Conservation (phyloP, 2,888 invertebrate species). For the Saturnia pavonia region DNA sequence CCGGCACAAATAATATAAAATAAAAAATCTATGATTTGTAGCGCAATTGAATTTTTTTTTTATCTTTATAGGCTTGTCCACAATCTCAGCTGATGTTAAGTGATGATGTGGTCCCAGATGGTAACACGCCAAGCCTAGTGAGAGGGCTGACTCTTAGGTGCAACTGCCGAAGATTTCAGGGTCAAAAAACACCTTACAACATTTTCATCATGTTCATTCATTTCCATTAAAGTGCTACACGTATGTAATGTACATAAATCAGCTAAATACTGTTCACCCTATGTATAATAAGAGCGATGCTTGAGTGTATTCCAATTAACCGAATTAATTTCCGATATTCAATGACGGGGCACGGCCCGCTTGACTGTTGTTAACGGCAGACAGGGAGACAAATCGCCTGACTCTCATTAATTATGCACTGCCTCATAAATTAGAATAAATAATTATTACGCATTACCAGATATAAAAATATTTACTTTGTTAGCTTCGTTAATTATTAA, state of each 20-base stretch:
- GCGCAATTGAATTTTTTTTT: too few relatives aligned
- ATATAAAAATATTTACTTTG: not conserved
- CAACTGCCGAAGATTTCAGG: too few relatives aligned
- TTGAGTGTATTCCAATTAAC: conserved; percentile 45
- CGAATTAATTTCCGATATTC: conserved; percentile 52
- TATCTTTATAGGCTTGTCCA: too few relatives aligned
- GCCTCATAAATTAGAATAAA: not conserved
- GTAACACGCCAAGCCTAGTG: too few relatives aligned
- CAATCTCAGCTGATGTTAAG: too few relatives aligned
- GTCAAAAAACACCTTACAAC: not conserved
- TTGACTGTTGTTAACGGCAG: conserved; percentile 6
- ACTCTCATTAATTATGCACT: not conserved
- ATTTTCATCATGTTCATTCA: not conserved
- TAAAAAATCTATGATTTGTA: too few relatives aligned
- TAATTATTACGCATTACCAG: not conserved
- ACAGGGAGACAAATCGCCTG: conserved; percentile 12
- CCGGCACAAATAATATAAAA: too few relatives aligned
- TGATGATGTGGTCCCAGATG: too few relatives aligned
- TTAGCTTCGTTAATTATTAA: not conserved
- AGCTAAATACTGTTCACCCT: not conserved
- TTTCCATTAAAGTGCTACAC: not conserved
- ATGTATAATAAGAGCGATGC: not conserved
- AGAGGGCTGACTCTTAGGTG: too few relatives aligned
- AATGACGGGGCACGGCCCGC: conserved; percentile 27
- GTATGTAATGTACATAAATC: not conserved